Evolutionary conservation across 2,888 invertebrate genomes (phyloP), one percentile per base, ranked within the genome.

Genomic region (Mechanitis messenoides): DNA sequence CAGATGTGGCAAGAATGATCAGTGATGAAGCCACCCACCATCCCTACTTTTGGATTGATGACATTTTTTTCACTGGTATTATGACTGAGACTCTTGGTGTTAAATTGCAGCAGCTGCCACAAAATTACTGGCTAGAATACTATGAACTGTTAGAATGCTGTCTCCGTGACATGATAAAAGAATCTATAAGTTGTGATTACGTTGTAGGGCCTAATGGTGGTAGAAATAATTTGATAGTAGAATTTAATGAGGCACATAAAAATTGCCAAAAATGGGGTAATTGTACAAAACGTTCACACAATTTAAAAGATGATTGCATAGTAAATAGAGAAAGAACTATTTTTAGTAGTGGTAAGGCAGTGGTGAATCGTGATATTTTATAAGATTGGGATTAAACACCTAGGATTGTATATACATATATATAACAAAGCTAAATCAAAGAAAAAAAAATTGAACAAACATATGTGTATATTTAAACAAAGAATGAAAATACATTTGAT

Each of bases 11-110:
- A 0, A 75, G 77, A 28, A 85, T 84, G 31, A 75, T 97, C 57
- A 86, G 92, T 33, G 75, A 87, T 3, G 85, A 91, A 68, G 91
- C 93, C 0, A 76, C 84, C 42, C 77, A 83, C 45, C 85, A 92
- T n/a, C 86, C 91, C 28, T 95, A 94, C 72, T 97, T 98, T 84
- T 98, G 97, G 97, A 96, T 98, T 64, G 97, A 98, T 76, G 97
- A 98, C 78, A 94, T 95, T 54, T 95, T 94, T 78, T 84, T 97
- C 0, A 97, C 97, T 0, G 97, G 97, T 1, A 88, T 96, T 56
- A 82, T 97, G 42, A 91, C 94, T 6, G 84, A 92, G 59, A 84
- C 90, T 38, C 78, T 92, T 33, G 85, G 87, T 47, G 88, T 94
- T n/a, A 81, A 90, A 47, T 80, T 93, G 53, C 84, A 82, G 61